phyloP scores from a whole-genome alignment of 2,113 vertebrate genomes.

The Pluvialis apricaria region DNA sequence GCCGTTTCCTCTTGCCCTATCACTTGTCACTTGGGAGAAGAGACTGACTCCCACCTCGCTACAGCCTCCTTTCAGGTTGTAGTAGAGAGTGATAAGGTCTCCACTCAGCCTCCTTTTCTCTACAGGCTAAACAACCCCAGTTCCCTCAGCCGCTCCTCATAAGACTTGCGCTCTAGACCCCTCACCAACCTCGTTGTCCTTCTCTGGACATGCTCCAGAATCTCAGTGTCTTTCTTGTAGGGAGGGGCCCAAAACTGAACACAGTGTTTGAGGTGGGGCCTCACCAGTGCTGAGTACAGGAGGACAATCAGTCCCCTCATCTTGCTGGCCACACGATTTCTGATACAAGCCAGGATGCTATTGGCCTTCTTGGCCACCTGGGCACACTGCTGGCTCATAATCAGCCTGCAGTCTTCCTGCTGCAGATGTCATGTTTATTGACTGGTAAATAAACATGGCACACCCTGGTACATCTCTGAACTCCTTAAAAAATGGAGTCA shows the following conservation, averaged over 20 bases:
- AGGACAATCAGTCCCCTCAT: not conserved
- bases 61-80: not conserved
- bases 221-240: not conserved
- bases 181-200: not conserved
- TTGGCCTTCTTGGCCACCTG: not conserved
- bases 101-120: not conserved
- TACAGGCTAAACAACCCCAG: not conserved
- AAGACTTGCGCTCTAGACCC: not conserved
- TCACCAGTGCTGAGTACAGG: not conserved
- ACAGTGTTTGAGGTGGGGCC: not conserved
- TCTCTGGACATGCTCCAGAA: not conserved
- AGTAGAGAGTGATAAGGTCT: not conserved
- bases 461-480: not conserved
- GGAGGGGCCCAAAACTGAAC: not conserved
- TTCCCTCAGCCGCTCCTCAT: not conserved
- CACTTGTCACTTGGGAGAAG: not conserved
- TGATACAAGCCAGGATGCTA: not conserved
- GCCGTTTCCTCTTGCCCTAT: not conserved
- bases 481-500: not conserved
- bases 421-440: not conserved
- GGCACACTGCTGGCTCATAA: not conserved
- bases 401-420: not conserved
- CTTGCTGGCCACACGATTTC: not conserved
- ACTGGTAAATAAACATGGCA: not conserved
- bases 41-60: not conserved